Evolutionary conservation across 1,140 invertebrate species (phyloP), one percentile per base, ranked within the genome.

Genomic region (Nilaparvata lugens): DNA sequence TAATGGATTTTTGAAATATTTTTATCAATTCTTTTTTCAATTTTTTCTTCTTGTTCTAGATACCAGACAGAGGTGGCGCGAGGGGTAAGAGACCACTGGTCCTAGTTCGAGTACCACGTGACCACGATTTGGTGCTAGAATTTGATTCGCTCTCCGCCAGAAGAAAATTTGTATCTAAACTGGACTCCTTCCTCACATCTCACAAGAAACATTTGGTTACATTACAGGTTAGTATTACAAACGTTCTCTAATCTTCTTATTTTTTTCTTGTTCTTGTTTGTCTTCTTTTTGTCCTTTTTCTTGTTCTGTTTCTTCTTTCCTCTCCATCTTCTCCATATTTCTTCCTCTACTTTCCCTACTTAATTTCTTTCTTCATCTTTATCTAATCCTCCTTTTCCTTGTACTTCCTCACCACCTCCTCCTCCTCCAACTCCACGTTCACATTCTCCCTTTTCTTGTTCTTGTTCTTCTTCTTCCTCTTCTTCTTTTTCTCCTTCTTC

Each of bases 51-150:
- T 38, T 38, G 16, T 56, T 55, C 25, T 38, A 65, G 64, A 54
- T 58, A 4, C 64, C 65, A 13, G 86, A 88, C 63, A 79, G 79
- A 58, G 82, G 82, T n/a, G 31, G 2, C 7, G 31, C 31, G 4
- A 80, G 75, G 19, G 92, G 92, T 69, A 82, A 86, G 52, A 83
- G 85, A 45, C 92, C 93, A 0, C 81, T 96, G 70, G 80, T 97
- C 0, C 72, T 96, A 7, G 77, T 98, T 13, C 79, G 91, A 64
- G 87, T 96, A 5, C 89, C 91, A 0, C 83, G 89, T 56, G 95
- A 98, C 77, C 95, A 98, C 71, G 96, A 99, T 75, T 76, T 98
- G 52, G 93, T 98, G n/a, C 76, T 99, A 56, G 91, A 96, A 74
- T 88, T 98, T 69, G 88, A 94, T 68, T 89, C 87, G 0, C 76